Evolutionary conservation across 2,113 vertebrate species (phyloP).

Genomic region (Oryctolagus cuniculus): DNA sequence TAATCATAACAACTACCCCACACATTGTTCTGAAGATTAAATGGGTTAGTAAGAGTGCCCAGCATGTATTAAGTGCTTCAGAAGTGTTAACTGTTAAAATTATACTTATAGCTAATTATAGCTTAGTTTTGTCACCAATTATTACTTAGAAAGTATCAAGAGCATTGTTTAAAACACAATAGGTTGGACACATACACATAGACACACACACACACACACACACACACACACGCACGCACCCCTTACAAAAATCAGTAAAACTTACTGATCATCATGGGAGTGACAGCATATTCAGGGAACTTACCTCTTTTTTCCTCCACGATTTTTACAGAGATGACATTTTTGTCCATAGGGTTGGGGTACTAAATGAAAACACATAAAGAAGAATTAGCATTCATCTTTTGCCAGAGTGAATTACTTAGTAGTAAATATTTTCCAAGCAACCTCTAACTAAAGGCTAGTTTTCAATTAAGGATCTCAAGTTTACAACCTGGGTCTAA

Average conservation of each 20-base stretch:
- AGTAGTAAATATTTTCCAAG: slow-evolving; percentile 52
- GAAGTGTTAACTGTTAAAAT: not conserved
- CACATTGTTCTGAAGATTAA: slow-evolving; percentile 17
- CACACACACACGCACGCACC: not conserved
- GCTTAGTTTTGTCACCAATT: not conserved
- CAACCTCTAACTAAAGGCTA: not conserved
- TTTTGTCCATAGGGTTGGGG: slow-evolving; percentile 87
- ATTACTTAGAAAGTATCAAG: slow-evolving; percentile 29
- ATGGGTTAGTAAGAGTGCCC: not conserved
- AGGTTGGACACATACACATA: not conserved
- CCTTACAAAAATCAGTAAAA: not conserved
- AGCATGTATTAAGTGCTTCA: not conserved
- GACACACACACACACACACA: not conserved
- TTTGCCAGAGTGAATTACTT: not conserved
- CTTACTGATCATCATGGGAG: not conserved
- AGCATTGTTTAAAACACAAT: not conserved
- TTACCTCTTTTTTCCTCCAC: slow-evolving; percentile 88
- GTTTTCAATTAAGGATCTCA: not conserved
- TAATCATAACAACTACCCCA: not conserved
- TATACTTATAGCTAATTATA: not conserved
- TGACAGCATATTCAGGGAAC: slow-evolving; percentile 27
- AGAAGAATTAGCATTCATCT: slow-evolving; percentile 53
- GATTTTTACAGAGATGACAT: slow-evolving; percentile 83
- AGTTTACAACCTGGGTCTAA: not conserved
- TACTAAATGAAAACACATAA: slow-evolving; percentile 83